Evolutionary conservation across 2,888 invertebrate genomes (phyloP), one percentile per base, ranked within the genome.

Genomic region (Ophion costatus): DNA sequence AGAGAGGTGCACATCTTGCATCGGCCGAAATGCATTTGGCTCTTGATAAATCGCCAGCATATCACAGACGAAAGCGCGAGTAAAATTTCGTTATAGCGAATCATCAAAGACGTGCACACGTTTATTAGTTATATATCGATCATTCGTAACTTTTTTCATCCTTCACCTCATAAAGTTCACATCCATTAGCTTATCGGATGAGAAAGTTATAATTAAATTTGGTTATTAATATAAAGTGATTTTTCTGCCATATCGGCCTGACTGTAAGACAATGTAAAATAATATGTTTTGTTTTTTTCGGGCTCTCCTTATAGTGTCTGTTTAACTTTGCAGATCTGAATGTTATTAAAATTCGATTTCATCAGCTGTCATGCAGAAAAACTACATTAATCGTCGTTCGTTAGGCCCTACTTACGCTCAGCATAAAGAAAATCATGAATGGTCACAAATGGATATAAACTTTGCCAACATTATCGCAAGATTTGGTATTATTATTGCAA

Each of bases 21-120:
- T 77, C 51, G 56, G 80, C 73, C 77, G 76, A 82, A 85, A 82
- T 85, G 82, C 85, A 85, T 85, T 85, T 80, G 76, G 85, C 80
- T 84, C 84, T 80, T 79, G 85, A 82, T 82, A 80, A 80, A 82
- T 33, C 67, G 79, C 59, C 63, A 73, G 79, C 69, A 22, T 57
- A 82, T 81, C 82, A 51, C 74, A 42, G 66, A 66, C 42, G 76
- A 80, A 77, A 63, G 42, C 63, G 45, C 64, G 75, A 77, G 24
- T 74, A 17, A 61, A 80, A 67, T 79, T 73, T 77, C 69, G 45
- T 11, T 76, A 56, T 51, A 74, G 61, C 77, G 56, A 64, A 73
- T 73, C 82, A 73, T 85, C 85, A 82, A 85, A 85, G 85, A 51
- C 24, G n/a, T 17, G n/a, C 38, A 33, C 69, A 38, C 38, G 9